Percentiles rank a stretch among this genome's conserved stretches.
phyloP scores from a whole-genome alignment of 2,113 vertebrate genomes.

The Grammomys dolichurus region DNA sequence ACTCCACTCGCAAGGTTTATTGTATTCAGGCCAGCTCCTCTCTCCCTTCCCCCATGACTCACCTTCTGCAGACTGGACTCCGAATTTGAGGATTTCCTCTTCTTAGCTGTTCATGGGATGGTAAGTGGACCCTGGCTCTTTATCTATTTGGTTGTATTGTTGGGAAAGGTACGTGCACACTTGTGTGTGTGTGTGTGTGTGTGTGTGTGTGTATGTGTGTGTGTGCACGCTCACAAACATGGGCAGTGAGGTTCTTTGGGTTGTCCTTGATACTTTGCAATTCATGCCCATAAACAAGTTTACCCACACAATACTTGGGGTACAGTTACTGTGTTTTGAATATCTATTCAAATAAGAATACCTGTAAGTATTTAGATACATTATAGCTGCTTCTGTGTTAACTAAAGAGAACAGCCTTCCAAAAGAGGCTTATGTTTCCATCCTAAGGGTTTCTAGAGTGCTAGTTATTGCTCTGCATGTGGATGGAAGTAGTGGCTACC shows the following conservation, averaged over 20 bases:
- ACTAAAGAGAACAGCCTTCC: constrained; percentile 54
- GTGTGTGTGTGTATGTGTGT: neutral
- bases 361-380: constrained; percentile 41
- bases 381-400: constrained; percentile 43
- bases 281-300: neutral
- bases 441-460: constrained; percentile 22
- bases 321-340: constrained; percentile 16
- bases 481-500: neutral
- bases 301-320: neutral
- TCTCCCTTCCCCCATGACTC: constrained; percentile 84
- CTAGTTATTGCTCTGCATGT: neutral
- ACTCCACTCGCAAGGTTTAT: constrained; percentile 69
- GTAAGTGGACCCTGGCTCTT: constrained; percentile 67
- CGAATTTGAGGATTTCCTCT: constrained; percentile 58
- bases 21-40: constrained; percentile 76
- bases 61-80: constrained; percentile 90
- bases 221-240: too few species aligned
- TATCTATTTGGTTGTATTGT: constrained; percentile 63
- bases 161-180: neutral
- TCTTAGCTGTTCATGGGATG: constrained; percentile 65
- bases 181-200: neutral
- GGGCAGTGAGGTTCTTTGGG: neutral
- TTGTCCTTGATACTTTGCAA: neutral
- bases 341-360: constrained; percentile 40
- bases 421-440: constrained; percentile 40